Conservation (phyloP, 2,888 invertebrate genomes). For the Suillia variegata region DNA sequence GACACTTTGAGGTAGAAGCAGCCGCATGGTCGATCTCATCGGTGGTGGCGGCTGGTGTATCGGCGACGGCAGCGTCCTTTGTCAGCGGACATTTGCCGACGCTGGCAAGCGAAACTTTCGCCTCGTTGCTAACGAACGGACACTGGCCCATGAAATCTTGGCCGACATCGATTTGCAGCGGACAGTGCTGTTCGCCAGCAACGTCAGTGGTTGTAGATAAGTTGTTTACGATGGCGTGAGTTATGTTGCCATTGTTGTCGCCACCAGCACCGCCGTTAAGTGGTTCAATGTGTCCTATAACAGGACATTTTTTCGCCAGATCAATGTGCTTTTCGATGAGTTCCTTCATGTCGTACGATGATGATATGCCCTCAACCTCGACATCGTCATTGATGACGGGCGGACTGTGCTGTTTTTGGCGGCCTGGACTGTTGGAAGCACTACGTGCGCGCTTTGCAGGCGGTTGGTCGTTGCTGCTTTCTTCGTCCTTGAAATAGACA, state of each 20-base stretch:
- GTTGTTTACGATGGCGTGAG: too few relatives aligned
- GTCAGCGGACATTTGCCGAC: conserved; percentile 46
- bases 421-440: conserved; percentile 35
- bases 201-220: conserved; percentile 36
- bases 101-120: conserved; percentile 51
- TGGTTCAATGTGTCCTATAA: conserved; percentile 42
- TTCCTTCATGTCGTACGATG: conserved; percentile 51
- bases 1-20: conserved; percentile 49
- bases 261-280: conserved; percentile 27
- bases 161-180: conserved; percentile 62
- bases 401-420: conserved; percentile 46
- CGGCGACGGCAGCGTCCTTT: conserved; percentile 22
- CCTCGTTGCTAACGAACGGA: conserved; percentile 63
- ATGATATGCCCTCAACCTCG: conserved; percentile 33
- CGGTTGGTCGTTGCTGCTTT: conserved; percentile 43
- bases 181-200: conserved; percentile 48
- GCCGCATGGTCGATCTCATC: conserved; percentile 40
- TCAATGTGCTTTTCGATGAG: conserved; percentile 58
- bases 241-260: conserved; percentile 46
- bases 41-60: conserved; percentile 19
- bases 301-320: conserved; percentile 59
- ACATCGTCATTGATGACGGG: conserved; percentile 57
- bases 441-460: conserved; percentile 45
- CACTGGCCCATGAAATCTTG: conserved; percentile 67
- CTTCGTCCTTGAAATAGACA: too few relatives aligned